Evolutionary conservation across 2,113 vertebrate species (phyloP).

Genomic region (Drymodes brunneopygia): DNA sequence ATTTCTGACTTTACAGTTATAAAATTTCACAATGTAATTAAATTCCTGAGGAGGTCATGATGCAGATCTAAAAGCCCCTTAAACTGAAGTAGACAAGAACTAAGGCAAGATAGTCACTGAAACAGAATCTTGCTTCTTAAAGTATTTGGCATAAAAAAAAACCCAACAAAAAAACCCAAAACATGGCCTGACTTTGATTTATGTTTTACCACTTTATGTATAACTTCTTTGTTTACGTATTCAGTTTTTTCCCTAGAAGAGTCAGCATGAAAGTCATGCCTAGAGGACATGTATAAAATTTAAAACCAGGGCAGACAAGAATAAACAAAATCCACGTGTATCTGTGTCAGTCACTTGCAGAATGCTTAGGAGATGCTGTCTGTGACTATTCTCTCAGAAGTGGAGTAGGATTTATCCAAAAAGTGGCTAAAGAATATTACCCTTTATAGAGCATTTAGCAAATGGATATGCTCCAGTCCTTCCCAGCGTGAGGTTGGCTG

Average conservation of each 20-base stretch:
- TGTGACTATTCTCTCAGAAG: constrained; percentile 22
- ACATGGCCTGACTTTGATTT: constrained; percentile 50
- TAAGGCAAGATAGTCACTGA: constrained; percentile 40
- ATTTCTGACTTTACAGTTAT: constrained; percentile 46
- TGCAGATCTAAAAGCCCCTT: constrained; percentile 46
- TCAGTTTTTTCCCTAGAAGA: constrained; percentile 17
- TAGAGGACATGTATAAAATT: constrained; percentile 65
- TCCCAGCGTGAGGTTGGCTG: neutral
- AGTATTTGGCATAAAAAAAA: neutral
- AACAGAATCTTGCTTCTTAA: constrained; percentile 58
- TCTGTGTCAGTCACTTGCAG: constrained; percentile 31
- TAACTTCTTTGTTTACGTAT: constrained; percentile 68
- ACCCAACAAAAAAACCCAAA: neutral
- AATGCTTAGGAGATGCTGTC: constrained; percentile 27
- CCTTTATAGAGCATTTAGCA: neutral
- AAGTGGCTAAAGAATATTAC: neutral
- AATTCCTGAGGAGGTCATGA: constrained; percentile 41
- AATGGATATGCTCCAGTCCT: neutral
- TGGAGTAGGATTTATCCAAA: neutral
- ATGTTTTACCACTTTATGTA: constrained; percentile 48
- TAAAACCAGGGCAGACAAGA: constrained; percentile 65
- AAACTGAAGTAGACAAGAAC: constrained; percentile 47
- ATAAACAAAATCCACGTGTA: constrained; percentile 74
- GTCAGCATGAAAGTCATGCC: constrained; percentile 72
- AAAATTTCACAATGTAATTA: constrained; percentile 51